phyloP scores from a whole-genome alignment of 1,140 invertebrate species.

The Gyrodactylus salaris region DNA sequence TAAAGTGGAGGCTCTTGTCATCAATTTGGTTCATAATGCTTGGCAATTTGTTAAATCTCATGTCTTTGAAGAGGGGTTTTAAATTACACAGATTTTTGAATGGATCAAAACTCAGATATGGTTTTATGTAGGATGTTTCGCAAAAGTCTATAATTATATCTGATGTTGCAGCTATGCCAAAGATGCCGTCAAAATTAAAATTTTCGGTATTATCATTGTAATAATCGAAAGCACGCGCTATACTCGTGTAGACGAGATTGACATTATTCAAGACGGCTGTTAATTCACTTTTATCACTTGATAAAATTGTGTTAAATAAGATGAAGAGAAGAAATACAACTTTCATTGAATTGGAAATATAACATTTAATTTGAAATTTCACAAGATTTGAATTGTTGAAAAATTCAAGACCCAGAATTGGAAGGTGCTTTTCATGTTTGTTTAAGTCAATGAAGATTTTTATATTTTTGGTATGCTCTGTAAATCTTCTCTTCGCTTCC shows the following conservation, averaged over 20 bases:
- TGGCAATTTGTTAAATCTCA: not conserved
- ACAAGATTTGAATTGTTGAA: not conserved
- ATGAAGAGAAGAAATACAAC: not conserved
- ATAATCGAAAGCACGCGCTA: not conserved
- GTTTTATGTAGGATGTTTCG: not conserved
- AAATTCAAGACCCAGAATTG: not conserved
- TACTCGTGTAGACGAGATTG: not conserved
- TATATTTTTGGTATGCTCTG: not conserved
- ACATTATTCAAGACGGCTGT: not conserved
- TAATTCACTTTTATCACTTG: not conserved
- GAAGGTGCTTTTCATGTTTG: not conserved
- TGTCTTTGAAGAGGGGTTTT: not conserved
- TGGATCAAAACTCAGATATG: not conserved
- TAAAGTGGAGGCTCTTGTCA: not conserved
- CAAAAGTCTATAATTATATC: not conserved
- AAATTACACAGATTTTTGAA: not conserved
- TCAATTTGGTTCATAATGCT: not conserved
- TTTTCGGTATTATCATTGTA: not conserved
- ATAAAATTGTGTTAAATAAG: not conserved
- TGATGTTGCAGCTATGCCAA: not conserved
- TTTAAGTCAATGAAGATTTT: not conserved
- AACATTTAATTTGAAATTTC: no score
- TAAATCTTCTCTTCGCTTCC: not conserved
- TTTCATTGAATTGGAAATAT: no score
- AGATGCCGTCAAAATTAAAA: not conserved